Percentiles rank a stretch among this genome's conserved stretches.
phyloP scores from a whole-genome alignment of 2,888 invertebrate species.

The Drosophila siamana region DNA sequence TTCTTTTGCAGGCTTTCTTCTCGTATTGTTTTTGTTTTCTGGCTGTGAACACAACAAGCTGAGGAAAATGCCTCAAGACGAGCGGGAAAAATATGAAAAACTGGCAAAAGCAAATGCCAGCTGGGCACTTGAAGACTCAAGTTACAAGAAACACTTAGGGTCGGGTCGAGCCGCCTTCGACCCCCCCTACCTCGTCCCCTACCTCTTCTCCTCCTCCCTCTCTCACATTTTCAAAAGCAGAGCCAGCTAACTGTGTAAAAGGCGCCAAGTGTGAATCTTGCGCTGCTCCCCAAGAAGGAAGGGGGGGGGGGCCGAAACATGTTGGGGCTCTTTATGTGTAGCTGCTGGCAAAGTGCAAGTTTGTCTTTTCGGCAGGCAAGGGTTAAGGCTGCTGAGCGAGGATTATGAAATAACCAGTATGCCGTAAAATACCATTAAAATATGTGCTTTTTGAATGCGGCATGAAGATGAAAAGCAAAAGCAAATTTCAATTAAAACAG shows the following conservation, averaged over 20 bases:
- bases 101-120: conserved; percentile 73
- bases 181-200: conserved; percentile 10
- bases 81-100: conserved; percentile 58
- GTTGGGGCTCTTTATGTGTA: conserved; percentile 50
- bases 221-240: too few relatives aligned
- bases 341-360: conserved; percentile 58
- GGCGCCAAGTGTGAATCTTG: conserved; percentile 69
- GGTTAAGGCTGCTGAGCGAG: conserved; percentile 51
- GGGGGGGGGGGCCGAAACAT: conserved; percentile 7
- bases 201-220: too few relatives aligned
- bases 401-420: background rate
- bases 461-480: conserved; percentile 19
- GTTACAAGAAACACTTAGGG: conserved; percentile 82
- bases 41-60: conserved; percentile 67
- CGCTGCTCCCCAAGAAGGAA: too few relatives aligned
- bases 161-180: conserved; percentile 43
- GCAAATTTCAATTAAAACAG: background rate
- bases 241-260: conserved; percentile 57
- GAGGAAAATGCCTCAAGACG: conserved; percentile 19
- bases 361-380: conserved; percentile 50
- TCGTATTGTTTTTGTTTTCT: conserved; percentile 44
- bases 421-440: background rate
- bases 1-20: conserved; percentile 54
- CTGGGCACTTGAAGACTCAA: conserved; percentile 79
- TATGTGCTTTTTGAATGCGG: background rate